These are phyloP conservation scores for Peromyscus nudipes DNA, from an alignment of 2,797 vertebrate species.

Conservation along the genomic window DNA sequence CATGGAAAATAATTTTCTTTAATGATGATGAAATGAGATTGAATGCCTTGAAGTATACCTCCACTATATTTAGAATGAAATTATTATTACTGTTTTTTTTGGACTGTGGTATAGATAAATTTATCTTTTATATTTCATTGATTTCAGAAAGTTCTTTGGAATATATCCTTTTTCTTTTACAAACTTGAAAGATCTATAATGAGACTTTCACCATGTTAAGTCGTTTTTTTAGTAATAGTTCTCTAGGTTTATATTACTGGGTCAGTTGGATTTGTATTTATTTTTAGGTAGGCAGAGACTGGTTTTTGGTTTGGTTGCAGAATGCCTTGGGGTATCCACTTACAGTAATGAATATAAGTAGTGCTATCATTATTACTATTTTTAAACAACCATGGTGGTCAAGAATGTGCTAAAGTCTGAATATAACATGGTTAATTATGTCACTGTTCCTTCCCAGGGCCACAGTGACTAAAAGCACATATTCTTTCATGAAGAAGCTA, in stretches of 20 bases:
- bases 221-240: background rate
- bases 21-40: background rate
- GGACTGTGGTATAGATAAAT: constrained; percentile 22
- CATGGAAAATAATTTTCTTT: constrained; percentile 43
- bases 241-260: constrained; percentile 51
- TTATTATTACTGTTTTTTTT: background rate
- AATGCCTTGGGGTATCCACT: constrained; percentile 39
- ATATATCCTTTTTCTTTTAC: background rate
- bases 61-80: constrained; percentile 55
- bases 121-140: background rate
- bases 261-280: constrained; percentile 34
- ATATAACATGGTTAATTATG: constrained; percentile 59
- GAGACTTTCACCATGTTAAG: background rate
- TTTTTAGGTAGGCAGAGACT: constrained; percentile 56
- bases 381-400: constrained; percentile 50
- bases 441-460: background rate
- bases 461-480: constrained; percentile 41
- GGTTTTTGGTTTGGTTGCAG: constrained; percentile 58
- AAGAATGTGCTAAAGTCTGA: constrained; percentile 63
- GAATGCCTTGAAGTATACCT: constrained; percentile 3
- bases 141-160: constrained; percentile 25
- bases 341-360: constrained; percentile 52
- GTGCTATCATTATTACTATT: constrained; percentile 61
- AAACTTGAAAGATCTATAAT: constrained; percentile 2
- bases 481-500: background rate